Conservation (phyloP, 1,140 invertebrate genomes). For the Drosophila kikkawai region DNA sequence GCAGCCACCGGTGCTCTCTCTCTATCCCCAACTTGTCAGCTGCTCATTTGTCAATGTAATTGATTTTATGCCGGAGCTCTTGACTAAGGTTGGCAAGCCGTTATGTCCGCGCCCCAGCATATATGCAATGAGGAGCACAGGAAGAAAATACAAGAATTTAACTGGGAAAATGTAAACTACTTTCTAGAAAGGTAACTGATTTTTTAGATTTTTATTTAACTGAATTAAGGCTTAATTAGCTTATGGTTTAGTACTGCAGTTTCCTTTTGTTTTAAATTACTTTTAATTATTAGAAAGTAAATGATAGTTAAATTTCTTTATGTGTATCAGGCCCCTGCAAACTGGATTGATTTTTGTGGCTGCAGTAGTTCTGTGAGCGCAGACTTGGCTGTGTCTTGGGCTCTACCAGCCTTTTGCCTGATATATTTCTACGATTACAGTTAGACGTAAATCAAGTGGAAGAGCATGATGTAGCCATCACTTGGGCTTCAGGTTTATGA, state of each 20-base stretch:
- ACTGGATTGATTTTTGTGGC: slow-evolving; percentile 49
- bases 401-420: slow-evolving; percentile 55
- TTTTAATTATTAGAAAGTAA: not conserved
- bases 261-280: not conserved
- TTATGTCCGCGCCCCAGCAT: slow-evolving; percentile 24
- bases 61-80: slow-evolving; percentile 81
- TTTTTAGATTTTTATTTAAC: not conserved
- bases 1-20: slow-evolving; percentile 1
- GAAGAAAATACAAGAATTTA: not conserved
- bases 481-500: slow-evolving; percentile 10
- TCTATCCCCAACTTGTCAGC: slow-evolving; percentile 64
- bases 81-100: slow-evolving; percentile 69
- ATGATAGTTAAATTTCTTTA: not conserved
- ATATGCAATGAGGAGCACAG: slow-evolving; percentile 2
- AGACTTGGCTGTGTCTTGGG: slow-evolving; percentile 43
- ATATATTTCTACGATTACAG: slow-evolving; percentile 81
- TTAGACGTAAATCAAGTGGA: slow-evolving; percentile 83
- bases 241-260: not conserved
- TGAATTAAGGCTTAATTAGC: too few relatives aligned
- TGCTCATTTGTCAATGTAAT: slow-evolving; percentile 84
- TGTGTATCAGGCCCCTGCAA: slow-evolving; percentile 20
- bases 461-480: slow-evolving; percentile 79
- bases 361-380: slow-evolving; percentile 9
- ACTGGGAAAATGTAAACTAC: accelerated
- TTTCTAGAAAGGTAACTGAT: accelerated